Conservation (phyloP, 2,113 vertebrate genomes). For the Cynopterus brachyotis region DNA sequence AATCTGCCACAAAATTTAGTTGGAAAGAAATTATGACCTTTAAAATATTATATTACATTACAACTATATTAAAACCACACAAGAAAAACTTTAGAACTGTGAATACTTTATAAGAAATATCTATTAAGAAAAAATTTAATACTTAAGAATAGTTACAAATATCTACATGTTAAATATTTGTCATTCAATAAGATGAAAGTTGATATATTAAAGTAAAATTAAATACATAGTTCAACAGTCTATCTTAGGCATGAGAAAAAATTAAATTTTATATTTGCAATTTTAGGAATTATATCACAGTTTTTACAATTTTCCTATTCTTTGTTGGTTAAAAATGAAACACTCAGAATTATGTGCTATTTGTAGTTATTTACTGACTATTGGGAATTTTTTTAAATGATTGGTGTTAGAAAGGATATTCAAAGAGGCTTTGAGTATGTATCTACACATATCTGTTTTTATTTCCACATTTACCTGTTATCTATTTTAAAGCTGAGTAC, state of each 20-base stretch:
- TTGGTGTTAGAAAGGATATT: neutral
- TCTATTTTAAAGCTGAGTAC: neutral
- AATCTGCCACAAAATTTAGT: neutral
- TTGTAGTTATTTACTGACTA: neutral
- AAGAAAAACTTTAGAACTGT: neutral
- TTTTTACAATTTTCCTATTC: neutral
- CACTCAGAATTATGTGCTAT: neutral
- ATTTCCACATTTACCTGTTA: neutral
- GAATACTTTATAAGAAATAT: neutral
- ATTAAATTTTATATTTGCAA: neutral
- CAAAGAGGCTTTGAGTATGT: neutral
- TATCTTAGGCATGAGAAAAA: neutral
- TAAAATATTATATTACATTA: neutral
- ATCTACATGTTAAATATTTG: neutral
- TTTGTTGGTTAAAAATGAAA: neutral
- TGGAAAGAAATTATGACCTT: constrained; percentile 10
- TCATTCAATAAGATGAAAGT: neutral
- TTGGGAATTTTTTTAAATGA: neutral
- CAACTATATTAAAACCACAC: neutral
- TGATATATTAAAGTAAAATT: neutral
- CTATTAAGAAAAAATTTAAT: neutral
- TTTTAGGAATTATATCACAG: neutral
- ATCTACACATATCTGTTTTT: neutral
- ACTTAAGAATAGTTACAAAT: neutral
- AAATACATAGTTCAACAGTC: neutral